Evolutionary conservation across 2,113 vertebrate genomes (phyloP).

Genomic region (Alaudala cheleensis): DNA sequence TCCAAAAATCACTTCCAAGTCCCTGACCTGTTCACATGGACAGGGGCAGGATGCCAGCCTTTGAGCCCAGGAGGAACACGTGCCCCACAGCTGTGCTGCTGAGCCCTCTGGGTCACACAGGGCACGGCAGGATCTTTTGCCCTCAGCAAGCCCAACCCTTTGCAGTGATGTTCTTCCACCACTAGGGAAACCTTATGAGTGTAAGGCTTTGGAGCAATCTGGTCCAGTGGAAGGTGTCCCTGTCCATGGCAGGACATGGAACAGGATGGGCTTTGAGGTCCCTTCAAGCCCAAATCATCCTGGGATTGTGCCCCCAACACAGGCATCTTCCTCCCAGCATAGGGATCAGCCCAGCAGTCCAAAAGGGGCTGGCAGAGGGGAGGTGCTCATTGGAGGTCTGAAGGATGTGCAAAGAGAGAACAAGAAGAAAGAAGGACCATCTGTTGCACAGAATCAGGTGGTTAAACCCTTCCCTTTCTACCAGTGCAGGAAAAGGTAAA

Average conservation of each 20-base stretch:
- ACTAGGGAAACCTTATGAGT: background rate
- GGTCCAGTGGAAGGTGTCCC: background rate
- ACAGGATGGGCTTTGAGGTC: background rate
- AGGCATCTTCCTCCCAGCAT: accelerated
- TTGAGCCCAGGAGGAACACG: background rate
- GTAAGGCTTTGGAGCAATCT: background rate
- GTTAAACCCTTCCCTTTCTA: background rate
- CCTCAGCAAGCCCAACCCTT: background rate
- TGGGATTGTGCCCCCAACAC: background rate
- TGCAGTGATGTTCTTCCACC: background rate
- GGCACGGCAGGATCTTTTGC: no score
- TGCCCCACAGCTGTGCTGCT: background rate
- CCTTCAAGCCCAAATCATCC: background rate
- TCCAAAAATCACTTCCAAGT: background rate
- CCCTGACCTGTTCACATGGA: accelerated
- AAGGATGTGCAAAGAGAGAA: background rate
- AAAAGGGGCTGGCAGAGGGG: background rate
- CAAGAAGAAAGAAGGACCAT: background rate
- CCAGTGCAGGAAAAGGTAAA: background rate
- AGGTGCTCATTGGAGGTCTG: background rate
- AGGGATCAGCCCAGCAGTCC: background rate
- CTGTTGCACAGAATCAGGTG: background rate
- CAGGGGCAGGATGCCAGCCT: background rate
- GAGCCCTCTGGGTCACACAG: background rate
- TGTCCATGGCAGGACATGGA: background rate